Evolutionary conservation across 2,888 invertebrate genomes (phyloP), one percentile per base, ranked within the genome.

Genomic region (Andrena minutula): DNA sequence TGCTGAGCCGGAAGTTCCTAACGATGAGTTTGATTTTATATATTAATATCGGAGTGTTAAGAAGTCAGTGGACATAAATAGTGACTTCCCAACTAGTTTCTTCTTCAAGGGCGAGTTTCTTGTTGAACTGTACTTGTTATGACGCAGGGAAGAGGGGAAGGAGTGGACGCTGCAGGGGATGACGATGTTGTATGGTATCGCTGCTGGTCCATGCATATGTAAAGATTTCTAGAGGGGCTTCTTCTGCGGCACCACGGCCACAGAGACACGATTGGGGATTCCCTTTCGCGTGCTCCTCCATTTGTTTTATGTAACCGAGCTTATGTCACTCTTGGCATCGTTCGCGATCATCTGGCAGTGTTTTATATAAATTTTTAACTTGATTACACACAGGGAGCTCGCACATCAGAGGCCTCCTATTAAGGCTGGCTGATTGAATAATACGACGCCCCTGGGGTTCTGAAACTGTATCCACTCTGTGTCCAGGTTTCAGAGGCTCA

Each of bases 331-430:
- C 83, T 66, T 56, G 41, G 81, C 86, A 89, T 89, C 87, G 83
- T 82, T 84, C 88, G 86, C 81, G 86, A 90, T 88, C 87, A 90
- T 90, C 89, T 85, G 84, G 83, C 88, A 89, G 83, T 93, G 92
- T 93, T 92, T 92, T 91, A 93, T 92, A 92, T 91, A 91, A 92
- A 92, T 90, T 91, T 83, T 89, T 93, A 93, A 93, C 91, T 92
- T 91, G 92, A 93, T 93, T 93, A 93, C 89, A 89, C 84, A 90
- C 88, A 86, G 86, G 77, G 63, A 81, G 87, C 72, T 83, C 83
- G 92, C 92, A 91, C 90, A 79, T 90, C 87, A 80, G 77, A 80
- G 92, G 90, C 64, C 79, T 92, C 92, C 85, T 20, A 53, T 78
- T 85, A 89, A 89, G 56, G 88, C 80, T 71, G 82, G 75, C 76